Conservation (phyloP, 2,888 invertebrate species). For the Hypercompe scribonia region DNA sequence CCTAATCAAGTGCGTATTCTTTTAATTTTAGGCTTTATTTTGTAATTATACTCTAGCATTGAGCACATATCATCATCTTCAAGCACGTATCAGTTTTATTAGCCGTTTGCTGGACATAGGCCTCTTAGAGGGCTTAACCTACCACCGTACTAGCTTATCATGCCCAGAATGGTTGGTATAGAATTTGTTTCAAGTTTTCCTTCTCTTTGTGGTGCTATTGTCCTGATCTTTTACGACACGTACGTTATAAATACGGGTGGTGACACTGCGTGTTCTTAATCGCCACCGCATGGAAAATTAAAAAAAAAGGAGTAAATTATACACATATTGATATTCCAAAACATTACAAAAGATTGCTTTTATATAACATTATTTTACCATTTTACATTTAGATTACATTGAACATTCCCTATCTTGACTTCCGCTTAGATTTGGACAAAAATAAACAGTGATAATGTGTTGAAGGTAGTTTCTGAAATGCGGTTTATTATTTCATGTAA, state of each 20-base stretch:
- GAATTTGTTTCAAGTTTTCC: too few relatives aligned
- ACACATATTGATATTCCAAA: background rate
- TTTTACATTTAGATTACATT: slow-evolving; percentile 10
- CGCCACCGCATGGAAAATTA: too few relatives aligned
- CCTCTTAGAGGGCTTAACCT: too few relatives aligned
- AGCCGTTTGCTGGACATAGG: too few relatives aligned
- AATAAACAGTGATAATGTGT: slow-evolving; percentile 5
- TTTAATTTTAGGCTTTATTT: slow-evolving; percentile 5
- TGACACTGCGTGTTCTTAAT: too few relatives aligned
- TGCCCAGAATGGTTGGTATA: too few relatives aligned
- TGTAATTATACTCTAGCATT: background rate
- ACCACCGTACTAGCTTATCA: too few relatives aligned
- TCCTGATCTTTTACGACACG: too few relatives aligned
- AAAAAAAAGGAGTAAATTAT: too few relatives aligned
- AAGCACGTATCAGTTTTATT: too few relatives aligned
- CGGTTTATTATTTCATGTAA: background rate
- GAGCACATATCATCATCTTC: background rate
- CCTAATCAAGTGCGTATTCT: slow-evolving; percentile 81
- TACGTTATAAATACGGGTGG: too few relatives aligned
- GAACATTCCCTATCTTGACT: slow-evolving; percentile 10
- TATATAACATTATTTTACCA: background rate
- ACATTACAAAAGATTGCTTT: background rate
- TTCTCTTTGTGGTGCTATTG: too few relatives aligned
- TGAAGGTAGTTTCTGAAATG: background rate
- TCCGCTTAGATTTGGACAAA: slow-evolving; percentile 16